phyloP scores from a whole-genome alignment of 2,113 vertebrate species.

The Agapornis roseicollis region DNA sequence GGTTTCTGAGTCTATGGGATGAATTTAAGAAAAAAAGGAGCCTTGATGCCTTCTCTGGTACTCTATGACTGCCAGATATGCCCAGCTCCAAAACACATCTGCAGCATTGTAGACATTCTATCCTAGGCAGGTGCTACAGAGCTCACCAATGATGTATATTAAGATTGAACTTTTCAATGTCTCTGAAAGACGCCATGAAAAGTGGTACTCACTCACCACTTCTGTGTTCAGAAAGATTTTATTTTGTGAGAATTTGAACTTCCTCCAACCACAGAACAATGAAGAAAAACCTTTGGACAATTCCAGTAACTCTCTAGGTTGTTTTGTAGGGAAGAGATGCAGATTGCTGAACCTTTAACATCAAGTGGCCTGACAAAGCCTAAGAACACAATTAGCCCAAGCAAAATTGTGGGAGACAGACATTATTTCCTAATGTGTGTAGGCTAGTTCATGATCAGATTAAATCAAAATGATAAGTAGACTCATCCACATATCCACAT shows the following conservation, averaged over 20 bases:
- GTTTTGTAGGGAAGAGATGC: neutral
- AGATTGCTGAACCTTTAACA: neutral
- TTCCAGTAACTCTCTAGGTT: neutral
- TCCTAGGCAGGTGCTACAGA: neutral
- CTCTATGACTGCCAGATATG: neutral
- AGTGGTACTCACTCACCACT: neutral
- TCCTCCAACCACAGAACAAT: neutral
- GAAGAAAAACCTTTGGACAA: neutral
- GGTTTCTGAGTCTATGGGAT: neutral
- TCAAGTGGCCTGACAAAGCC: neutral
- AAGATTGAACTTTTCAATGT: neutral
- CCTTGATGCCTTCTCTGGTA: neutral
- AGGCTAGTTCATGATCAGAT: neutral
- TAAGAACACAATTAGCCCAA: neutral
- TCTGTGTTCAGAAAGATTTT: neutral
- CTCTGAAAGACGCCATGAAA: neutral
- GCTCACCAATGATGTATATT: neutral
- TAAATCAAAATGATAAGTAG: neutral
- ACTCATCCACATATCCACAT: neutral
- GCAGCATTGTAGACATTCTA: neutral
- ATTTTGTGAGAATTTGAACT: neutral
- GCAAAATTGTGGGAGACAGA: neutral
- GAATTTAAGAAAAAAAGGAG: neutral
- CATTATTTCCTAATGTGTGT: neutral
- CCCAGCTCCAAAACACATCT: neutral